Base-by-base conservation (phyloP, 2,888 invertebrate genomes). In the Eretmocerus hayati region DNA sequence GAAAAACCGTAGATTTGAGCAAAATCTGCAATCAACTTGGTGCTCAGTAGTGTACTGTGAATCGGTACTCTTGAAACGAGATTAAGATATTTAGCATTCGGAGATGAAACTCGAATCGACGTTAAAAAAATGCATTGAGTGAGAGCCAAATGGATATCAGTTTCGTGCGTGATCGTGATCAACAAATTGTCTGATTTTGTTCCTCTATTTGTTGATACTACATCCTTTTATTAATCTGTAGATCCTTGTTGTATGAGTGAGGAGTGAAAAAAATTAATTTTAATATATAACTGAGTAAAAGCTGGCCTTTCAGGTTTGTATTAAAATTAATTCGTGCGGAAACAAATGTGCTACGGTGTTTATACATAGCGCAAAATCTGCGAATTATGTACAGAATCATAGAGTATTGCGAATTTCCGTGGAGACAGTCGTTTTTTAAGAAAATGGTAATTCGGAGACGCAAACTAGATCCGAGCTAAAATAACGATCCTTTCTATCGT, bases 231-330 rank as follows among this genome's bases (percentile, higher is more conserved):
- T 42, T 44, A 22, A 19, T 22, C 30, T 38, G 18, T 31, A 41
- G n/a, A n/a, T n/a, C n/a, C 16, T 13, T 41, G 20, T 30, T 8
- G n/a, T 13, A 33, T 15, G 5, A 9, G n/a, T 33, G 33, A n/a
- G 33, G 33, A 16, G 30, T 30, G 13, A 30, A 9, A 13, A 13
- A 13, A 56, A 58, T 65, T 63, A 59, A 62, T 64, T 63, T 63
- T 62, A 63, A 61, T 63, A 62, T 59, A 59, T 54, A 61, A 60
- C 60, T 56, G 47, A 48, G 53, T 51, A 53, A 60, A 59, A 63
- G 64, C 65, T 65, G 65, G 65, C 50, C 65, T 65, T 64, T 61
- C 56, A 55, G 52, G 59, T 60, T 60, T 59, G 52, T 62, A 60
- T 64, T 63, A 58, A 60, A 64, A 63, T 65, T 61, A 59, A 63